Evolutionary conservation across 30 jellyfish, hydroid and myxozoan species (phyloP), one percentile per base, ranked within the genome.

Genomic region (Chrysaora quinquecirrha): DNA sequence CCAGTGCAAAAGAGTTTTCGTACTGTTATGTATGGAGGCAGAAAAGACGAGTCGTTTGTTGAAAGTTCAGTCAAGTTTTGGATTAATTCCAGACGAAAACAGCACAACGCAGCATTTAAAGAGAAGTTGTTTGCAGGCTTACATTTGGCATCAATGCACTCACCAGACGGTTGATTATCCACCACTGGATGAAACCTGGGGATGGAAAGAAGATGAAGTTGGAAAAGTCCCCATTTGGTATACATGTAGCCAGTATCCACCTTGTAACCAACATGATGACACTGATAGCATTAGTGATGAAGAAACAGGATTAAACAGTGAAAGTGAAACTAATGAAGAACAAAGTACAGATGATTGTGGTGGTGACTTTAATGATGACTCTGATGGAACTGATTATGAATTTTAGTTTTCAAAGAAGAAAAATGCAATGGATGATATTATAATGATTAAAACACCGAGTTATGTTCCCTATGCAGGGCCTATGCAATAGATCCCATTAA

Each of bases 211-310:
- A 62, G 79, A 56, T 1, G 88, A 43, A 6, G 52, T 2, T 0
- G 49, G 64, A 16, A 76, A 28, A 16, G 32, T 52, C 64, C 88
- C 76, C 14, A 64, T 76, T 0, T 76, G 88, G 89, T 78, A 78
- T 54, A 49, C 60, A 34, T 62, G 89, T 60, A 78, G 58, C 72
- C 89, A 78, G 70, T 78, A 58, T 62, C 89, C 89, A 24, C 89
- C 89, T 32, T 32, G 31, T 23, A 58, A 6, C 54, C 14, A 6
- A 38, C 11, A 38, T 38, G 54, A 38, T 38, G 54, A 38, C 54
- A 38, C 6, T 38, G 54, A 38, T 38, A 3, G 11, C 11, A 14
- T 3, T 38, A 14, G 54, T 14, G 6, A 38, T 49, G 86, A 75
- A 48, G 66, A 73, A 75, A 64, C 38, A 75, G 61, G 56, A 50